These are phyloP conservation scores for Euproctis similis DNA, from an alignment of 2,888 invertebrate species.

Conservation along the genomic window DNA sequence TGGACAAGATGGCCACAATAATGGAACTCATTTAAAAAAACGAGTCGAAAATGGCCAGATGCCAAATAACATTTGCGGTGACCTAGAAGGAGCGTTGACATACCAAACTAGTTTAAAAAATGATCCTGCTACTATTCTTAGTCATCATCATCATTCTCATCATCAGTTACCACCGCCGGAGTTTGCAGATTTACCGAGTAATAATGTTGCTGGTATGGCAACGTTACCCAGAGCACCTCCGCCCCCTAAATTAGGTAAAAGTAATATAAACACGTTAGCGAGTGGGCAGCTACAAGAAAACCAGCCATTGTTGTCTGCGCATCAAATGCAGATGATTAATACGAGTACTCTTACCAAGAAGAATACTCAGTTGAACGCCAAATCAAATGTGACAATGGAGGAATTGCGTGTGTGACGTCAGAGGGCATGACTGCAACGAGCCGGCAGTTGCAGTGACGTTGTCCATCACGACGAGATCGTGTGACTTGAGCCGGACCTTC, in stretches of 20 bases:
- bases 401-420: constrained; percentile 89
- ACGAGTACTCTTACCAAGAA: constrained; percentile 86
- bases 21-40: constrained; percentile 77
- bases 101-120: constrained; percentile 77
- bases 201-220: constrained; percentile 74
- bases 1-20: constrained; percentile 71
- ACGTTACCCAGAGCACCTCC: constrained; percentile 84
- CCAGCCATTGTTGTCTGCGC: constrained; percentile 81
- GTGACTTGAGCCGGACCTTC: constrained; percentile 74
- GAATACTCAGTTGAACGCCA: constrained; percentile 79
- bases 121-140: constrained; percentile 82
- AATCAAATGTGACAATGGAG: constrained; percentile 81
- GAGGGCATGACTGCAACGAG: constrained; percentile 73
- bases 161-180: constrained; percentile 89
- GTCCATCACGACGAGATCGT: constrained; percentile 69
- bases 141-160: constrained; percentile 85
- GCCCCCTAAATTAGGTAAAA: constrained; percentile 82
- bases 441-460: constrained; percentile 73
- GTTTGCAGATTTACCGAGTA: constrained; percentile 86
- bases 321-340: constrained; percentile 86
- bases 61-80: constrained; percentile 93
- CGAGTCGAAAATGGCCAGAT: constrained; percentile 90
- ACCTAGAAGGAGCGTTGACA: constrained; percentile 78
- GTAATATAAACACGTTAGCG: constrained; percentile 73
- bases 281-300: constrained; percentile 80